Evolutionary conservation across 23 tunicate species (phyloP).

Genomic region (Botrylloides violaceus): DNA sequence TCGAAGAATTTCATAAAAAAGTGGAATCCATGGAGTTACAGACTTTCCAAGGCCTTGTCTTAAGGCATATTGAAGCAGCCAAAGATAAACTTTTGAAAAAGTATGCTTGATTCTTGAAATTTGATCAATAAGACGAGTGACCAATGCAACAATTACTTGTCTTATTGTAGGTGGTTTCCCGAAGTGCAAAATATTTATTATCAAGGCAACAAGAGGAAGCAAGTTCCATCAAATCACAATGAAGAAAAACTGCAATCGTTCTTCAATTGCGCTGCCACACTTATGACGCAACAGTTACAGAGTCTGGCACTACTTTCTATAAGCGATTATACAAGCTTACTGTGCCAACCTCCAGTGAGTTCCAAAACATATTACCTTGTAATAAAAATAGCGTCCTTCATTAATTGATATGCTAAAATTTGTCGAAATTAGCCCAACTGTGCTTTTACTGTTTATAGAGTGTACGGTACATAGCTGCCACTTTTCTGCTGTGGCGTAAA

Average conservation of each 20-base stretch:
- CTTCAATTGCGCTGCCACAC: constrained; percentile 91
- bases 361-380: no score
- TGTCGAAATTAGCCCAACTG: no score
- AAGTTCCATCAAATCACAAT: constrained; percentile 76
- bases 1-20: constrained; percentile 64
- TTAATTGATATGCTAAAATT: no score
- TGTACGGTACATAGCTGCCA: no score
- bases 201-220: constrained; percentile 90
- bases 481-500: no score
- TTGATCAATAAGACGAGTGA: no score
- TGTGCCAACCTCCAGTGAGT: constrained; percentile 69
- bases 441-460: no score
- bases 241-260: constrained; percentile 69
- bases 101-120: constrained; percentile 31
- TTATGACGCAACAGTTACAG: constrained; percentile 91
- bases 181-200: constrained; percentile 98
- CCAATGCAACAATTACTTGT: no score
- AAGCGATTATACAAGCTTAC: constrained; percentile 71
- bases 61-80: constrained; percentile 87
- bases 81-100: constrained; percentile 90
- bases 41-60: constrained; percentile 66
- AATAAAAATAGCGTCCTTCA: no score
- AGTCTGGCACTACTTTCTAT: constrained; percentile 71
- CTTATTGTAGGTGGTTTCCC: constrained; percentile 85
- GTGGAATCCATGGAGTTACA: constrained; percentile 90